Conservation (phyloP, 2,113 vertebrate species). For the Periophthalmus modestus region DNA sequence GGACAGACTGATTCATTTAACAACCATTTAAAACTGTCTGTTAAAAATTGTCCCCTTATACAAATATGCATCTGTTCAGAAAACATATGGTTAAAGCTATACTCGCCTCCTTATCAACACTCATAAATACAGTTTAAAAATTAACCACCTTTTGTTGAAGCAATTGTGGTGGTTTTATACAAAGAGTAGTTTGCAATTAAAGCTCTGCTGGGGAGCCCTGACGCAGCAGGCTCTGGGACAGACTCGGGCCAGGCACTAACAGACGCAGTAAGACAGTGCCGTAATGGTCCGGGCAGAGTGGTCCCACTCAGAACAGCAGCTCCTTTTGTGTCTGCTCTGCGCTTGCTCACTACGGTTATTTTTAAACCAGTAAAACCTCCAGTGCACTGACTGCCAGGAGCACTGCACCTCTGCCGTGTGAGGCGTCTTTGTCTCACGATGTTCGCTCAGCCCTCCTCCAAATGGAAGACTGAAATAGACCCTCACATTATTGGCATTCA, state of each 20-base stretch:
- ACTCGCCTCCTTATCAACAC: not conserved
- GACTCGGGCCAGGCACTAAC: conserved; percentile 25
- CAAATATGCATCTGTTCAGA: not conserved
- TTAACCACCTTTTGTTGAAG: not conserved
- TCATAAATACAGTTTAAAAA: not conserved
- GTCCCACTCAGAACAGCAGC: conserved; percentile 59
- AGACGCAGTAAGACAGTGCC: conserved; percentile 33
- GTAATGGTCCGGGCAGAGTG: conserved; percentile 39
- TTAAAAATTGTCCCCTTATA: not conserved
- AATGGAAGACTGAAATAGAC: not conserved
- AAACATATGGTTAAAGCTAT: not conserved
- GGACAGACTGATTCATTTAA: no score
- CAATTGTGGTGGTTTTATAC: not conserved
- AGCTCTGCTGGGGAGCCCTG: conserved; percentile 20
- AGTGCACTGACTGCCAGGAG: conserved; percentile 56
- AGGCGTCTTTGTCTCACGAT: conserved; percentile 66
- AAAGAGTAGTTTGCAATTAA: conserved; percentile 31
- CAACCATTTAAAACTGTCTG: not conserved
- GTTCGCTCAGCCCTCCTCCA: not conserved
- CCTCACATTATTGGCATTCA: conserved; percentile 6
- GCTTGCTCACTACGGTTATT: conserved; percentile 66
- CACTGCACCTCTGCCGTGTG: conserved; percentile 60
- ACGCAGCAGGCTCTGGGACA: conserved; percentile 5
- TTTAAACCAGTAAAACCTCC: conserved; percentile 71
- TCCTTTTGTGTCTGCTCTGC: conserved; percentile 71